Conservation (phyloP, 2,113 vertebrate genomes). For the Micromys minutus region DNA sequence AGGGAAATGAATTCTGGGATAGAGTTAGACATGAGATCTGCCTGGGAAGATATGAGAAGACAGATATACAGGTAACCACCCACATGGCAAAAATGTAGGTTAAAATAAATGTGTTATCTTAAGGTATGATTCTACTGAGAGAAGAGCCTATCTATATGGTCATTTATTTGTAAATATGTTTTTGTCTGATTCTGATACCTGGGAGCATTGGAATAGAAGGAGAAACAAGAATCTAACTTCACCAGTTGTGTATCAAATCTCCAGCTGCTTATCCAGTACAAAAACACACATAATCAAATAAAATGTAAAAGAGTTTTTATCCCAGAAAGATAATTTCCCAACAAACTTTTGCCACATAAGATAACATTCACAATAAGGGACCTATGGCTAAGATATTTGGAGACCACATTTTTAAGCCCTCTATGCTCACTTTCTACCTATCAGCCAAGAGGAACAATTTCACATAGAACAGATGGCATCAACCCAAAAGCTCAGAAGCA, state of each 20-base stretch:
- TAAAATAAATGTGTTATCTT: no score
- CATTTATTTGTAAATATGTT: no score
- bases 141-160: no score
- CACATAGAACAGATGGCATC: neutral
- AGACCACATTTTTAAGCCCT: neutral
- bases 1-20: no score
- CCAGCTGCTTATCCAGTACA: neutral
- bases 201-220: no score
- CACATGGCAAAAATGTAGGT: no score
- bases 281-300: neutral
- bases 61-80: no score
- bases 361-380: neutral
- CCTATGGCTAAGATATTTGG: neutral
- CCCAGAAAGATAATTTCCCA: neutral
- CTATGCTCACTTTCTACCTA: neutral
- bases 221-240: no score
- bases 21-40: no score
- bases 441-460: neutral
- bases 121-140: no score
- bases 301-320: neutral
- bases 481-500: constrained; percentile 3
- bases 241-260: neutral
- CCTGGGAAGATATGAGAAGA: no score
- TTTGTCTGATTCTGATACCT: no score
- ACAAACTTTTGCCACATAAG: neutral